Evolutionary conservation across 2,797 vertebrate species (phyloP).

Genomic region (Eidolon dupreanum): DNA sequence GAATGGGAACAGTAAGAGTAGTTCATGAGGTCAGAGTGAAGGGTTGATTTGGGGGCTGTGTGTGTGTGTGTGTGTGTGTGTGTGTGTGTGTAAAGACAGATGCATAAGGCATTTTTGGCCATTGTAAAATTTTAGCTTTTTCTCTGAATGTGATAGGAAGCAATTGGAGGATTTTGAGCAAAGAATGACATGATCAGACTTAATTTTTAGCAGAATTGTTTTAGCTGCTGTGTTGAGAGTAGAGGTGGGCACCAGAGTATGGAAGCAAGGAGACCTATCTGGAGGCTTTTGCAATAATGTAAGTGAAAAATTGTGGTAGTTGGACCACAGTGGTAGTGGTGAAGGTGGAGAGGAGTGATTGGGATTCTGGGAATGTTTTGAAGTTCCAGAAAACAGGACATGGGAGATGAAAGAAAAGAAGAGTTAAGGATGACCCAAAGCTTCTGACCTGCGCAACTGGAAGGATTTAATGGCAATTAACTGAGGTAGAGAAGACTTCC

Average conservation of each 20-base stretch:
- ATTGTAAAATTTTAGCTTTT: background rate
- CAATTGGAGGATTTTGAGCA: background rate
- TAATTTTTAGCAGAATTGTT: background rate
- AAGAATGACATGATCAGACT: background rate
- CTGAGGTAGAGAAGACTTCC: background rate
- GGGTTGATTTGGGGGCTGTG: too few relatives aligned
- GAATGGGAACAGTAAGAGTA: background rate
- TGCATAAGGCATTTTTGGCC: background rate
- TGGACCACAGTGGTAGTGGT: background rate
- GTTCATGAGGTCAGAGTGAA: background rate
- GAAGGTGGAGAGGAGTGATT: background rate
- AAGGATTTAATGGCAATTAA: background rate
- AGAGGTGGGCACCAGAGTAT: background rate
- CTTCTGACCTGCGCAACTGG: background rate
- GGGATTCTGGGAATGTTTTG: background rate
- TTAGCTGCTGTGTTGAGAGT: background rate
- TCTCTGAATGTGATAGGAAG: background rate
- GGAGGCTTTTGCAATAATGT: background rate
- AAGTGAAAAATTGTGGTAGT: background rate
- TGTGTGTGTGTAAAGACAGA: background rate
- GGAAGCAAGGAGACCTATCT: background rate
- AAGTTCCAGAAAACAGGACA: background rate
- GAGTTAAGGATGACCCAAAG: background rate
- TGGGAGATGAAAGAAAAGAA: background rate
- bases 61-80: background rate